A percentile compares a stretch with the other conserved stretches of the same genome.
Evolutionary conservation across 2,797 vertebrate species (phyloP).

Genomic region (Hydrocynus forskahlii): DNA sequence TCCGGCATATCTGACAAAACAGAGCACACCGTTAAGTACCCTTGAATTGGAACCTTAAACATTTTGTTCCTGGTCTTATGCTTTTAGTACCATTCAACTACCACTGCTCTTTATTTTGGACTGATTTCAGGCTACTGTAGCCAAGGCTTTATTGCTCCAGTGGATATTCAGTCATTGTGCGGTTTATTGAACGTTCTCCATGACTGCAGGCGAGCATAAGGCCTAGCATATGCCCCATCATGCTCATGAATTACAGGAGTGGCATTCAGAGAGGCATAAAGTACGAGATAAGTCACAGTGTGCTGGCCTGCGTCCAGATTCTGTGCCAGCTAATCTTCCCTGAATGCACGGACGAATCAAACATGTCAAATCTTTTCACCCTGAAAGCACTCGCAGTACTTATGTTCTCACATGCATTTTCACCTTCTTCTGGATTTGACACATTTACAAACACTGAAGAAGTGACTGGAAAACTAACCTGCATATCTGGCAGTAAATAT

Average conservation of each 20-base stretch:
- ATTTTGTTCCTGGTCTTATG: neutral
- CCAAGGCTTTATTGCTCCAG: neutral
- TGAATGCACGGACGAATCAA: neutral
- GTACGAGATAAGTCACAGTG: neutral
- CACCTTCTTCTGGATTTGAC: neutral
- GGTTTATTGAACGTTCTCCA: no score
- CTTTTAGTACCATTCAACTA: neutral
- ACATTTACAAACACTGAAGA: neutral
- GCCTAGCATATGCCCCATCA: neutral
- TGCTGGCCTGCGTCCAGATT: neutral
- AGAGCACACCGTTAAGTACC: neutral
- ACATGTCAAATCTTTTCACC: neutral
- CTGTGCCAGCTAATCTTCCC: neutral
- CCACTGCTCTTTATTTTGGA: neutral
- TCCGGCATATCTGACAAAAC: slow-evolving; percentile 88
- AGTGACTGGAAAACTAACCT: neutral
- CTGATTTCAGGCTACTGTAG: neutral
- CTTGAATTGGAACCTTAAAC: no score
- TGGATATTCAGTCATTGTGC: no score
- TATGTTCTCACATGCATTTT: neutral
- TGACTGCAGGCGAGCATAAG: neutral
- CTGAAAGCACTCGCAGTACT: neutral
- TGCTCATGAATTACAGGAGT: neutral
- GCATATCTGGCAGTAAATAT: neutral
- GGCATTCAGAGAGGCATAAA: neutral